A percentile compares a stretch with the other conserved stretches of the same genome.
Conservation (phyloP, 1,140 invertebrate genomes). For the Tetramorium alpestre region DNA sequence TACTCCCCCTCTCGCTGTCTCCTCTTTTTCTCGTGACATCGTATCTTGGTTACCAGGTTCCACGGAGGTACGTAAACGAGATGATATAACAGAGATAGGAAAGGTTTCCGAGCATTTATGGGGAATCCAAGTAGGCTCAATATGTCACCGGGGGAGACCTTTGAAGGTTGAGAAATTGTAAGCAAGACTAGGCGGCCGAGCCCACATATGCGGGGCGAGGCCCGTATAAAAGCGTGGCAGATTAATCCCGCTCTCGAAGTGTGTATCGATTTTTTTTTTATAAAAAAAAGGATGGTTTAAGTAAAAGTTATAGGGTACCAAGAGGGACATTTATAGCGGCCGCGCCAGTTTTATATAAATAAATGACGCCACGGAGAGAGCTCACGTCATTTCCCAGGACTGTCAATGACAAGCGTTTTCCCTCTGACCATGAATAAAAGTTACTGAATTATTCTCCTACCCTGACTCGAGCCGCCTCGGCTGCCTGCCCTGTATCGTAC, state of each 20-base stretch:
- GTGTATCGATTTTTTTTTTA: constrained; percentile 6
- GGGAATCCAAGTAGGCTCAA: constrained; percentile 18
- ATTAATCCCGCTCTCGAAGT: constrained; percentile 13
- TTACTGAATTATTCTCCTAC: not conserved
- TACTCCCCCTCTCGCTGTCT: not conserved
- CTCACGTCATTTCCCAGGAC: constrained; percentile 10
- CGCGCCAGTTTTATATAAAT: constrained; percentile 10
- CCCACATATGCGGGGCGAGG: not conserved
- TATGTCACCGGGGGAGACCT: constrained; percentile 48
- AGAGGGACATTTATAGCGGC: constrained; percentile 5
- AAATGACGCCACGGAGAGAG: constrained; percentile 10
- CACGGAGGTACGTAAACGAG: not conserved
- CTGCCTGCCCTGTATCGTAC: not conserved
- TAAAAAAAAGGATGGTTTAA: constrained; percentile 10
- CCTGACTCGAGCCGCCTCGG: not conserved
- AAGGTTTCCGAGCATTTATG: constrained; percentile 39
- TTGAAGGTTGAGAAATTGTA: constrained; percentile 48
- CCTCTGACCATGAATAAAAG: not conserved
- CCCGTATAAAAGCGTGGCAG: constrained; percentile 21
- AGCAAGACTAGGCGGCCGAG: not conserved
- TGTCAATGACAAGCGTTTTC: constrained; percentile 22
- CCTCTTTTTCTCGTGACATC: not conserved
- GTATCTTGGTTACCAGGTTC: not conserved
- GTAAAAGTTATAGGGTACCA: constrained; percentile 47
- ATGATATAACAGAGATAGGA: constrained; percentile 4